These are phyloP conservation scores for Wiebesia pumilae DNA, from an alignment of 1,140 invertebrate species.

Conservation along the genomic window DNA sequence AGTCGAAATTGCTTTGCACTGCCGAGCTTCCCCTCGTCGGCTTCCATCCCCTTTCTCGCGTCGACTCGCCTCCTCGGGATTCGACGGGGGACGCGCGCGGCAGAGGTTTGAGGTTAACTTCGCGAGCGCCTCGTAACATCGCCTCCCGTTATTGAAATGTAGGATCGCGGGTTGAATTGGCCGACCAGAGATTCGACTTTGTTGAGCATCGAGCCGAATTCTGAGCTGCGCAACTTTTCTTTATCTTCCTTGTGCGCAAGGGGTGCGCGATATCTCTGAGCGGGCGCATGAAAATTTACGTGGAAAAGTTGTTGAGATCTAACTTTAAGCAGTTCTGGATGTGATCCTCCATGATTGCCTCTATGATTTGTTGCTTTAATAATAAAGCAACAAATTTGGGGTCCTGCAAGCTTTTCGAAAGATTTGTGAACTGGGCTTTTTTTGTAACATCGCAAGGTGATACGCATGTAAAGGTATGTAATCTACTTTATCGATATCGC, in stretches of 20 bases:
- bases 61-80: background rate
- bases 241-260: background rate
- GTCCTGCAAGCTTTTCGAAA: no score
- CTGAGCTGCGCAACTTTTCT: background rate
- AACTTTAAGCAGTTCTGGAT: background rate
- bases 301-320: background rate
- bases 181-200: background rate
- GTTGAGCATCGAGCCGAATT: background rate
- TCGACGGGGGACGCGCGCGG: background rate
- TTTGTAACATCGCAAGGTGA: no score
- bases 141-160: no score
- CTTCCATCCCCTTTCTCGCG: background rate
- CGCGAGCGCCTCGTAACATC: background rate
- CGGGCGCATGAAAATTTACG: background rate
- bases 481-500: no score
- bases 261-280: no score
- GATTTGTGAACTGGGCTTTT: no score
- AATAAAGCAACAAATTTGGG: no score
- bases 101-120: constrained; percentile 65
- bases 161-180: no score
- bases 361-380: no score
- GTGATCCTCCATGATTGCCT: no score
- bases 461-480: no score
- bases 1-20: constrained; percentile 73
- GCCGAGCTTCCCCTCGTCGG: constrained; percentile 40